These are phyloP conservation scores for Bradypodion pumilum DNA, from an alignment of 2,797 vertebrate genomes.

Conservation along the genomic window DNA sequence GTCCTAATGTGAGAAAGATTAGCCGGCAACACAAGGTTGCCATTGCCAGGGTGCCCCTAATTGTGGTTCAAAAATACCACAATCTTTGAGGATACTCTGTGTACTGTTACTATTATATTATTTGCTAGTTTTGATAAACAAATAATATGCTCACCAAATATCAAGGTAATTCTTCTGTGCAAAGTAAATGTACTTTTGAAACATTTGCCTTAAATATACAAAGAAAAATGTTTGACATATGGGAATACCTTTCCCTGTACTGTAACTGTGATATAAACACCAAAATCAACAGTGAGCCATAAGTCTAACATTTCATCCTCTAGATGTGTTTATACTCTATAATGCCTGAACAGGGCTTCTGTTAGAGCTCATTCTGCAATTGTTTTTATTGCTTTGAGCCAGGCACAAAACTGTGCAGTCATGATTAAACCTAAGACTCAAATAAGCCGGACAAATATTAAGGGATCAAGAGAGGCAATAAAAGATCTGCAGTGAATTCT, in stretches of 20 bases:
- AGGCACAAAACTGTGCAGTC: not conserved
- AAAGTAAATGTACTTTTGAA: too few species aligned
- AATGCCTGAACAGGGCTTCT: not conserved
- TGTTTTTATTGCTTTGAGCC: slow-evolving; percentile 6
- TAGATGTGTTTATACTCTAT: too few species aligned
- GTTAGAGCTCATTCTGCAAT: not conserved
- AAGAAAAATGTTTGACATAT: too few species aligned
- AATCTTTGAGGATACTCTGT: too few species aligned
- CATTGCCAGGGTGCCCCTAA: too few species aligned
- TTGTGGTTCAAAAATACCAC: too few species aligned
- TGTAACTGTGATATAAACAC: not conserved
- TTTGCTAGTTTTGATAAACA: not conserved
- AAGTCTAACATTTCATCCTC: not conserved
- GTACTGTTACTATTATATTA: not conserved
- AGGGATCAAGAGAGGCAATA: too few species aligned
- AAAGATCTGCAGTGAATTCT: too few species aligned
- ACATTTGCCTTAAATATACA: too few species aligned
- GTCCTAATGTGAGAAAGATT: too few species aligned
- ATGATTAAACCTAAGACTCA: not conserved
- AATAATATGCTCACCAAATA: not conserved
- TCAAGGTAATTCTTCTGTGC: too few species aligned
- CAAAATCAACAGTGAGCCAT: not conserved
- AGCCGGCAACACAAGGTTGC: too few species aligned
- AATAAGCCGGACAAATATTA: slow-evolving; percentile 6
- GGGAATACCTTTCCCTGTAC: not conserved